Evolutionary conservation across 2,113 vertebrate species (phyloP).

Genomic region (Syngnathoides biaculeatus): DNA sequence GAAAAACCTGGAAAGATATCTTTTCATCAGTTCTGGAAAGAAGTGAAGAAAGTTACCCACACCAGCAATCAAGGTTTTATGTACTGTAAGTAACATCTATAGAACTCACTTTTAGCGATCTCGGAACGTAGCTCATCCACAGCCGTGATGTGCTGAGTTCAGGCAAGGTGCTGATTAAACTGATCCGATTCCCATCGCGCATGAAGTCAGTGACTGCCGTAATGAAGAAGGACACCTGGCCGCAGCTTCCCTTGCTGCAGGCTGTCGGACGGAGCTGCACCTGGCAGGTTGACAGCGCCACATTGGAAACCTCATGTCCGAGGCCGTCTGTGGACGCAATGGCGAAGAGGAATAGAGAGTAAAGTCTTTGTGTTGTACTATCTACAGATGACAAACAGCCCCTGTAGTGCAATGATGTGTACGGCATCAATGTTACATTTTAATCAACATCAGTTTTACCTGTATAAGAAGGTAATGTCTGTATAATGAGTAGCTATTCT

Average conservation of each 20-base stretch:
- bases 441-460: too few relatives aligned
- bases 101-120: slow-evolving; percentile 64
- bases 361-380: neutral
- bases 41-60: neutral
- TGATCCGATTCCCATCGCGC: slow-evolving; percentile 63
- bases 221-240: slow-evolving; percentile 53
- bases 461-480: too few relatives aligned
- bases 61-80: neutral
- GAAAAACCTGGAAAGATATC: neutral
- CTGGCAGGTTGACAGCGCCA: slow-evolving; percentile 74
- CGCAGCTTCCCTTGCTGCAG: slow-evolving; percentile 66
- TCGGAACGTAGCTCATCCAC: slow-evolving; percentile 71
- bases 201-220: slow-evolving; percentile 76
- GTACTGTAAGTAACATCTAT: neutral
- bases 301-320: slow-evolving; percentile 46
- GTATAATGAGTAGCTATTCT: too few relatives aligned
- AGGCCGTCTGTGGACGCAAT: slow-evolving; percentile 61
- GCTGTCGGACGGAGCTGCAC: slow-evolving; percentile 56
- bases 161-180: slow-evolving; percentile 48
- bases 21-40: neutral
- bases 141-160: slow-evolving; percentile 38
- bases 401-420: slow-evolving; percentile 13
- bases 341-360: slow-evolving; percentile 3
- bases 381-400: slow-evolving; percentile 27
- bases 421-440: neutral